Evolutionary conservation across 1,140 invertebrate genomes (phyloP), one percentile per base, ranked within the genome.

Genomic region (Paralvinella palmiformis): DNA sequence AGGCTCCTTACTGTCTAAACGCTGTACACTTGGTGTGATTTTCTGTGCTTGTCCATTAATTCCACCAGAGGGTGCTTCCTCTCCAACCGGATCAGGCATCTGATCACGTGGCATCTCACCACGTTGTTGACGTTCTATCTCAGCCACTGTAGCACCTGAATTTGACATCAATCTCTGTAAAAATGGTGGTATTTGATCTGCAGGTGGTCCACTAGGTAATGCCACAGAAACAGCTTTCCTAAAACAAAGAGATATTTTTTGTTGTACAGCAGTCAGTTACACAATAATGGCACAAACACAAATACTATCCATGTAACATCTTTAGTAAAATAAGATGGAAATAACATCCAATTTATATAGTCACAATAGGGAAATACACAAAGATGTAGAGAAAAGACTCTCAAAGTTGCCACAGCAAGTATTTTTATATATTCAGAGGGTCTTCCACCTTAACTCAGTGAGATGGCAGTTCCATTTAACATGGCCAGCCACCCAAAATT

Each of bases 51-150:
- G 37, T 41, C 10, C n/a, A n/a, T 41, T 10, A 41, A 10, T 10
- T 41, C 10, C 37, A 10, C 37, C n/a, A 10, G n/a, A 41, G 37
- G n/a, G 33, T 36, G 48, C 27, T 4, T 20, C 17, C 29, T 7
- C 50, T 57, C 5, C 13, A 20, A 17, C 4, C 3, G 1, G 4
- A 17, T 36, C 17, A 2, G 4, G 32, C 29, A n/a, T 13, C 5
- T 13, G 32, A 17, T 50, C 44, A 1, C 20, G 13, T n/a, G 32
- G 41, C 15, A 20, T 17, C 20, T 60, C 29, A 6, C 37, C 50
- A 17, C 56, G 50, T n/a, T 92, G 90, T 69, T 91, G 89, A 67
- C 91, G 90, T 71, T 94, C 91, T 71, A 94, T 90, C 75, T 93
- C 89, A 72, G 92, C 91, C 10, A 94, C 86, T 55, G 86, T 88